These are phyloP conservation scores for Drosophila erecta DNA, from an alignment of 1,140 invertebrate genomes.

Conservation along the genomic window DNA sequence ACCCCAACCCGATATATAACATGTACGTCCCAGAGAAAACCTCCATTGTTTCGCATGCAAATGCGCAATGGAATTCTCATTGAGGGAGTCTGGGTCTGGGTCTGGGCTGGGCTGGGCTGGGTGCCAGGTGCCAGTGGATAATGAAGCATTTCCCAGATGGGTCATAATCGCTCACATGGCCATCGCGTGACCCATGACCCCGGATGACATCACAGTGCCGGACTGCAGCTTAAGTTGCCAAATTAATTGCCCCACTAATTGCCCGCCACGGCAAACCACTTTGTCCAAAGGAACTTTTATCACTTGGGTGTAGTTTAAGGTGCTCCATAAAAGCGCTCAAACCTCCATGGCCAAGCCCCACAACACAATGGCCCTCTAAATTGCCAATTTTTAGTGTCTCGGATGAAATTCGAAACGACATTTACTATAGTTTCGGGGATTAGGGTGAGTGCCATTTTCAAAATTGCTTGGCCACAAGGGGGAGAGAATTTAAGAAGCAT, in stretches of 20 bases:
- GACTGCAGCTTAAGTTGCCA: conserved; percentile 37
- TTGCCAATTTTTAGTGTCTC: conserved; percentile 71
- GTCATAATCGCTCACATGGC: conserved; percentile 32
- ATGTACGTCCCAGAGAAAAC: conserved; percentile 36
- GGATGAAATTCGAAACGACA: conserved; percentile 57
- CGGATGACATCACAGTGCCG: conserved; percentile 59
- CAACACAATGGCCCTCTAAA: conserved; percentile 52
- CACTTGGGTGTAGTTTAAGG: conserved; percentile 61
- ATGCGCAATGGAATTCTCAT: conserved; percentile 48
- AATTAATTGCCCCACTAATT: conserved; percentile 74
- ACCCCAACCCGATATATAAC: conserved; percentile 29
- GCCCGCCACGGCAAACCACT: conserved; percentile 40
- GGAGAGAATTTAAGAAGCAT: conserved; percentile 3
- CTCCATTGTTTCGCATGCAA: conserved; percentile 65
- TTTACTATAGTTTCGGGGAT: conserved; percentile 39
- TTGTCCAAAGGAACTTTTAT: conserved; percentile 56
- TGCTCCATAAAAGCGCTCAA: conserved; percentile 35
- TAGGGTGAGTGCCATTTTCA: conserved; percentile 52
- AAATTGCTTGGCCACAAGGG: conserved; percentile 44
- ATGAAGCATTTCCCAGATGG: conserved; percentile 48
- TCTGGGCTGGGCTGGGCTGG: conserved; percentile 12
- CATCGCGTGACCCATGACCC: conserved; percentile 43
- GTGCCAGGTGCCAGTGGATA: neutral
- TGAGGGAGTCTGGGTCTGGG: conserved; percentile 25
- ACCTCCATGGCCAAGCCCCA: conserved; percentile 26